Percentiles rank a stretch among this genome's conserved stretches.
Evolutionary conservation across 2,113 vertebrate species (phyloP).

Genomic region (Nothocercus julius): DNA sequence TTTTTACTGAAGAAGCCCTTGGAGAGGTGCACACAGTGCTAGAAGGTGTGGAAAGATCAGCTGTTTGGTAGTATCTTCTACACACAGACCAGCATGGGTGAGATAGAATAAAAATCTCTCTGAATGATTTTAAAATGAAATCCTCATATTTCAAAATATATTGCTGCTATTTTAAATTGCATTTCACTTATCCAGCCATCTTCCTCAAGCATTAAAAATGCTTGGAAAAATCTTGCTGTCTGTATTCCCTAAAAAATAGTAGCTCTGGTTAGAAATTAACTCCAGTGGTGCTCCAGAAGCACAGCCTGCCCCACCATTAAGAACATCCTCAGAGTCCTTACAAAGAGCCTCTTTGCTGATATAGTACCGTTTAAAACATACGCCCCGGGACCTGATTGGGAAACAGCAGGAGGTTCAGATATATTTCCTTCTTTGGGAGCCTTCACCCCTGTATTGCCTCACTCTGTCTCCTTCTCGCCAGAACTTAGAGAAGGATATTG

Average conservation of each 20-base stretch:
- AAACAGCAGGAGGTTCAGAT: neutral
- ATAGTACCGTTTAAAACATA: neutral
- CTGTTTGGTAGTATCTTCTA: neutral
- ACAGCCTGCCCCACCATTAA: neutral
- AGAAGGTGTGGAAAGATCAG: neutral
- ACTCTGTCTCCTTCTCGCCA: neutral
- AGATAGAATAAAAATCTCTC: neutral
- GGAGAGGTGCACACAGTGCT: neutral
- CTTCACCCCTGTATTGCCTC: neutral
- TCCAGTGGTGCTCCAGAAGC: neutral
- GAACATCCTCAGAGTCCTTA: neutral
- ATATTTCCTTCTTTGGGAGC: neutral
- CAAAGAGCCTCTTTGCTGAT: neutral
- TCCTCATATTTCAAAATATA: neutral
- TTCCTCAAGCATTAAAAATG: neutral
- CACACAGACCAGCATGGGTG: neutral
- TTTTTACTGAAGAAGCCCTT: neutral
- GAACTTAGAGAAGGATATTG: neutral
- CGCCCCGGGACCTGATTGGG: neutral
- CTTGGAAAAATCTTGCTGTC: neutral
- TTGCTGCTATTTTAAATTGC: neutral
- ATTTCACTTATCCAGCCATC: neutral
- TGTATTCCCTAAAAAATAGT: neutral
- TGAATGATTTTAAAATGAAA: neutral
- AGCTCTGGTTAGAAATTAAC: neutral